A percentile compares a stretch with the other conserved stretches of the same genome.
These are phyloP conservation scores for Habrosyne pyritoides DNA, from an alignment of 2,888 invertebrate genomes.

Conservation along the genomic window DNA sequence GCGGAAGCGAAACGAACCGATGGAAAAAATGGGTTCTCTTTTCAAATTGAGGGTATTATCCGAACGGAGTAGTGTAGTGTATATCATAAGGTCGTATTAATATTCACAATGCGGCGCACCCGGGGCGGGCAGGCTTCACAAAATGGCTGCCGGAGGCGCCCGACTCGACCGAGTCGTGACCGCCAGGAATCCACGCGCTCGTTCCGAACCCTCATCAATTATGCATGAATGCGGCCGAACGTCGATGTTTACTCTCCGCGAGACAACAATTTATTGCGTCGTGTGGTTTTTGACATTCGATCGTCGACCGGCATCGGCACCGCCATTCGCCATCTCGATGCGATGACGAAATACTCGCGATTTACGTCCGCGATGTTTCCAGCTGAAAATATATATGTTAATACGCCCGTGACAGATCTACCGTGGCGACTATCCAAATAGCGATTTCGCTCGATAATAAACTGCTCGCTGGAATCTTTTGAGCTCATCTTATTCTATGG, in stretches of 20 bases:
- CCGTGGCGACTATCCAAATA: constrained; percentile 27
- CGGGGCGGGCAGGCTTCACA: constrained; percentile 73
- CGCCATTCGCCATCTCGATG: constrained; percentile 38
- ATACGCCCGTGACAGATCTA: constrained; percentile 26
- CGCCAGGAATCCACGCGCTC: constrained; percentile 78
- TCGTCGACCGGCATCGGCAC: constrained; percentile 51
- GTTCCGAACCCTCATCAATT: constrained; percentile 79
- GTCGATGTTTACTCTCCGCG: constrained; percentile 80
- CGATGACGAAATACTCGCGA: constrained; percentile 62
- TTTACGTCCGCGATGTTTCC: constrained; percentile 42
- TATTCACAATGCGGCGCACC: constrained; percentile 69
- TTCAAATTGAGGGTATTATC: constrained; percentile 52
- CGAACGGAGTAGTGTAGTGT: constrained; percentile 37
- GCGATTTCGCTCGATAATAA: background rate
- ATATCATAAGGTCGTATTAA: constrained; percentile 68
- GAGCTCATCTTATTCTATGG: background rate
- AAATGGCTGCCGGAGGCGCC: constrained; percentile 79
- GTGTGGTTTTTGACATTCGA: constrained; percentile 81
- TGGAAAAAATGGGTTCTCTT: constrained; percentile 38
- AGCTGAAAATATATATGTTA: constrained; percentile 35
- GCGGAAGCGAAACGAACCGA: constrained; percentile 51
- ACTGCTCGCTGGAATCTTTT: background rate
- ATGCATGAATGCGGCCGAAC: constrained; percentile 81
- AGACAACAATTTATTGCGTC: constrained; percentile 81
- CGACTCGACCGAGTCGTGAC: constrained; percentile 73